Conservation (phyloP, 2,888 invertebrate genomes). For the Dolomedes plantarius region DNA sequence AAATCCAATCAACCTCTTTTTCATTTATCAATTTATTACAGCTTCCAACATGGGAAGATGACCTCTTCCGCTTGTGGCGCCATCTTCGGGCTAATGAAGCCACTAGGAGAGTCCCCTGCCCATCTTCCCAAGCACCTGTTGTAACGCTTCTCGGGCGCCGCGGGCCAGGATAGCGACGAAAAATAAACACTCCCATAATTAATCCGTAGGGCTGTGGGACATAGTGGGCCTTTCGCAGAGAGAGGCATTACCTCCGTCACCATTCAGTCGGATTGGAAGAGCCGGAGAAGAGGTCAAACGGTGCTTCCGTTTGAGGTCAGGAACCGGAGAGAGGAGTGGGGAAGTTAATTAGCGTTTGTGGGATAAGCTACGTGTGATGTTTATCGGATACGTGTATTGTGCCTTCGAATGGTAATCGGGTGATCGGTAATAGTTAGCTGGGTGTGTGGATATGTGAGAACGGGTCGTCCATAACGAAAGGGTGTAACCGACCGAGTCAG, state of each 20-base stretch:
- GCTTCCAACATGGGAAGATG: conserved; percentile 54
- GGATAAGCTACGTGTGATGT: neutral
- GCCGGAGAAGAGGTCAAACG: conserved; percentile 14
- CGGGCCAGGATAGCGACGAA: conserved; percentile 35
- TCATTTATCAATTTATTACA: conserved; percentile 49
- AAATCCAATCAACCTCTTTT: conserved; percentile 64
- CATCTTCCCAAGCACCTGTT: conserved; percentile 63
- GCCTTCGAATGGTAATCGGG: neutral
- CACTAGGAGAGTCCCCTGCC: neutral
- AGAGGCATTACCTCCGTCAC: conserved; percentile 7
- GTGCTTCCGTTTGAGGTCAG: conserved; percentile 30
- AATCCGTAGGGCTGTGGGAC: conserved; percentile 63
- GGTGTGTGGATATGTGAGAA: neutral
- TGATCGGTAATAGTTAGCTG: neutral
- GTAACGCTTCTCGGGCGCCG: conserved; percentile 2
- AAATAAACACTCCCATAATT: conserved; percentile 42
- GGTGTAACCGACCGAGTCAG: too few species aligned
- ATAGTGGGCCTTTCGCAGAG: conserved; percentile 39
- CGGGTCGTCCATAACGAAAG: too few species aligned
- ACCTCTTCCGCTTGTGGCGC: conserved; percentile 38
- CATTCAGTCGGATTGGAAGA: conserved; percentile 6
- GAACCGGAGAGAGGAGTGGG: neutral
- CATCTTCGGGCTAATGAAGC: conserved; percentile 29
- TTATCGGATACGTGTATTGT: conserved; percentile 5
- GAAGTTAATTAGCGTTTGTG: neutral